These are phyloP conservation scores for Lutraria lutraria DNA, from an alignment of 2,888 invertebrate genomes.

Conservation along the genomic window DNA sequence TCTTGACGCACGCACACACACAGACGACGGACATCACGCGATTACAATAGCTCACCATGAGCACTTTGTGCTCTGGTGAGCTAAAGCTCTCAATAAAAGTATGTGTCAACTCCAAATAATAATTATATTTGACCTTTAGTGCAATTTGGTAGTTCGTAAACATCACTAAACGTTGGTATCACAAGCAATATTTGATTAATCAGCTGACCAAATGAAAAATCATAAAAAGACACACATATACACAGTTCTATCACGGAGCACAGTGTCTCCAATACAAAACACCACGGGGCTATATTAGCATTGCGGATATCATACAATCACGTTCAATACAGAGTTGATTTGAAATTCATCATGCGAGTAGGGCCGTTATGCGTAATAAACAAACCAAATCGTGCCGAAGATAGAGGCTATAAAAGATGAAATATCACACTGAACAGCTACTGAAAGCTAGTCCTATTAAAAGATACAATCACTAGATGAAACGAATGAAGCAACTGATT, in stretches of 20 bases:
- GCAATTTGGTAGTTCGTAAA: too few relatives aligned
- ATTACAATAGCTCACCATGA: too few relatives aligned
- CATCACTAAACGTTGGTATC: too few relatives aligned
- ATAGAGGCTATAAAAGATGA: constrained; percentile 18
- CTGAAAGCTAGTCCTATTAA: constrained; percentile 13
- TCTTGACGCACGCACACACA: too few relatives aligned
- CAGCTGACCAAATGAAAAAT: neutral
- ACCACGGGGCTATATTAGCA: neutral
- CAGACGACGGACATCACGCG: too few relatives aligned
- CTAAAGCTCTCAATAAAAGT: too few relatives aligned
- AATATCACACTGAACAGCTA: neutral
- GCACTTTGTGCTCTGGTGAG: too few relatives aligned
- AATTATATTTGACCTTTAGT: too few relatives aligned
- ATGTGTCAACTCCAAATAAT: too few relatives aligned
- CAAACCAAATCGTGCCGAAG: neutral
- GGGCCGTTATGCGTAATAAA: neutral
- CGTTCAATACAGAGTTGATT: neutral
- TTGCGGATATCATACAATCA: neutral
- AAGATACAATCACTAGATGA: constrained; percentile 9
- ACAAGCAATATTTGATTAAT: neutral
- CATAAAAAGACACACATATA: neutral
- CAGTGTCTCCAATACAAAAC: neutral
- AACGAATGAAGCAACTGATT: neutral
- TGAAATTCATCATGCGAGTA: neutral
- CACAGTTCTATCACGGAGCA: neutral